Base-by-base conservation (phyloP, 2,797 vertebrate genomes). In the Rhynchonycteris naso region DNA sequence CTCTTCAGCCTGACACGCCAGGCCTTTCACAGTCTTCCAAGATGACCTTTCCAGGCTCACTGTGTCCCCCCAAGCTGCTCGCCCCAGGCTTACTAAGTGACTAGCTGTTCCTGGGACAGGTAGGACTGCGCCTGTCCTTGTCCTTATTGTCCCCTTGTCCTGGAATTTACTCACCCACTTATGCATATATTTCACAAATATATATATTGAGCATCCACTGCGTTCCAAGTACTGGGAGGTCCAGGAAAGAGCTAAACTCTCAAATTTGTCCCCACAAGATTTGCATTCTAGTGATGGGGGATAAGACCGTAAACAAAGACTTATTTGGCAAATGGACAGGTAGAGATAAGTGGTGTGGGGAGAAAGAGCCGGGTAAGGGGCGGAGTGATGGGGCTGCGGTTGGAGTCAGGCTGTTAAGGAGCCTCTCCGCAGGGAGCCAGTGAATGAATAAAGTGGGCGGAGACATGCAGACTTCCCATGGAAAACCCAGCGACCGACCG, bases 291-390 rank as follows among this genome's bases (percentile, higher is more conserved):
- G 10, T 16, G 26, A 18, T 35, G 66, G 58, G 33, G 43, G 18
- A 78, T 43, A n/a, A 79, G 58, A 71, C 35, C 83, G 22, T 18
- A 58, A 69, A 58, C 14, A 56, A 10, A 63, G 12, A 66, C 16
- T 9, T 16, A 21, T n/a, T 14, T 7, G 52, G 38, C 28, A 75
- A 47, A 11, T 5, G 12, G 58, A 14, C 71, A 65, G 63, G 65
- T 21, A 8, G 28, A 15, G 18, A 43, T 3, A 26, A 7, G 11
- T 19, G 43, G n/a, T 12, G 2, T 10, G 61, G 52, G 7, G 4
- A 59, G 12, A 83, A n/a, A 22, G 0, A 15, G 35, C 72, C 0
- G 1, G n/a, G n/a, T 12, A 13, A 72, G 12, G 26, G 0, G 1
- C n/a, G 35, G 54, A 21, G n/a, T 1, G 6, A 9, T 4, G 33